These are phyloP conservation scores for Cerceris rybyensis DNA, from an alignment of 2,888 invertebrate genomes.

Conservation along the genomic window DNA sequence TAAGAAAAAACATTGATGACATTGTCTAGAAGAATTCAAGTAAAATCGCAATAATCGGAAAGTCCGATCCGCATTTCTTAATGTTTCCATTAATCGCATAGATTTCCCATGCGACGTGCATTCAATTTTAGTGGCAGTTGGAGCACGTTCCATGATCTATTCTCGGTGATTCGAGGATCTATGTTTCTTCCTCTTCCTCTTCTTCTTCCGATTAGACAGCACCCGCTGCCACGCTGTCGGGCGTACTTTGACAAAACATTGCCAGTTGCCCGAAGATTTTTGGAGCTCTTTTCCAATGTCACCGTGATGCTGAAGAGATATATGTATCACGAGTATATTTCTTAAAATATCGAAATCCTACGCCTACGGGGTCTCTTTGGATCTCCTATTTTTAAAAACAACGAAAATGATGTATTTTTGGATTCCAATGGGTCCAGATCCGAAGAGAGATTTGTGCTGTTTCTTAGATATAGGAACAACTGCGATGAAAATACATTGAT, in stretches of 20 bases:
- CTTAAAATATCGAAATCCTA: neutral
- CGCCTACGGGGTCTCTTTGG: too few species aligned
- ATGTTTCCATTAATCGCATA: conserved; percentile 9
- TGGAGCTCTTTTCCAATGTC: neutral
- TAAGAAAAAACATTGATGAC: too few species aligned
- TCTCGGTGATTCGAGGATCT: conserved; percentile 27
- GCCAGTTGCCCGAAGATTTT: neutral
- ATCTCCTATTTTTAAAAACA: too few species aligned
- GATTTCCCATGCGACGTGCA: conserved; percentile 5
- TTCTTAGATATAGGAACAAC: too few species aligned
- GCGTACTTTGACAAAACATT: neutral
- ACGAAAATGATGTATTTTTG: too few species aligned
- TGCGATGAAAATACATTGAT: too few species aligned
- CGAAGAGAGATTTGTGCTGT: too few species aligned
- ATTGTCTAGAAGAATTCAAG: too few species aligned
- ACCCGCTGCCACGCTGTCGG: neutral
- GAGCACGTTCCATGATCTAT: conserved; percentile 23
- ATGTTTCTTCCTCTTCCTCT: conserved; percentile 10
- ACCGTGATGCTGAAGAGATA: neutral
- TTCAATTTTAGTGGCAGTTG: conserved; percentile 10
- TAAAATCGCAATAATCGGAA: too few species aligned
- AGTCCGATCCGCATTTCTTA: neutral
- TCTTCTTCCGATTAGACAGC: conserved; percentile 4
- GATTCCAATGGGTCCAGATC: too few species aligned
- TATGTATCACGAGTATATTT: neutral